A percentile compares a stretch with the other conserved stretches of the same genome.
phyloP scores from a whole-genome alignment of 2,797 vertebrate genomes.

The Australoheros facetus region DNA sequence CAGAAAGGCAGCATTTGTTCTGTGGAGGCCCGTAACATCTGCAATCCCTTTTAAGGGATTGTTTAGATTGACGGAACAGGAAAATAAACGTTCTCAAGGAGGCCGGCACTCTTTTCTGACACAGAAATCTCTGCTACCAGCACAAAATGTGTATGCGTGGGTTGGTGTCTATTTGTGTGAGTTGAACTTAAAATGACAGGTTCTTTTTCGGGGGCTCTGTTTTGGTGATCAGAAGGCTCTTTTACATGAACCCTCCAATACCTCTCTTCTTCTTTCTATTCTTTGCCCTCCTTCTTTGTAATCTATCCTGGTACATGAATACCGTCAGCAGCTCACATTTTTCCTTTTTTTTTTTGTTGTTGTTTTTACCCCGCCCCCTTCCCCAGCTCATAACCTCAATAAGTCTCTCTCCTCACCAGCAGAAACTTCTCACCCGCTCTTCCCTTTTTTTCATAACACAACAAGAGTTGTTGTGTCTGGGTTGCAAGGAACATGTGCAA shows the following conservation, averaged over 20 bases:
- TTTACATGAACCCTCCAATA: constrained; percentile 53
- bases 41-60: constrained; percentile 87
- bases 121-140: constrained; percentile 74
- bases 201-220: constrained; percentile 64
- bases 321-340: constrained; percentile 45
- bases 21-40: constrained; percentile 85
- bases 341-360: constrained; percentile 34
- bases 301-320: constrained; percentile 26
- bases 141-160: constrained; percentile 38
- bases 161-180: constrained; percentile 48
- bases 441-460: constrained; percentile 53
- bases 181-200: constrained; percentile 64
- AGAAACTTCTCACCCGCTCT: constrained; percentile 59
- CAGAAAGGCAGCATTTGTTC: constrained; percentile 82
- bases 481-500: constrained; percentile 68
- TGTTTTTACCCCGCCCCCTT: constrained; percentile 42
- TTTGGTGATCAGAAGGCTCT: constrained; percentile 56
- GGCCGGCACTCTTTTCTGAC: constrained; percentile 73
- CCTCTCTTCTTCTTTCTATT: constrained; percentile 34
- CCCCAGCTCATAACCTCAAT: constrained; percentile 32
- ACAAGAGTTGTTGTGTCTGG: constrained; percentile 76
- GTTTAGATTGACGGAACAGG: constrained; percentile 83
- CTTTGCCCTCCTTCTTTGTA: constrained; percentile 14
- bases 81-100: constrained; percentile 87
- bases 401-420: constrained; percentile 57